A percentile compares a stretch with the other conserved stretches of the same genome.
phyloP scores from a whole-genome alignment of 2,113 vertebrate genomes.

The Dendrocopos noguchii region DNA sequence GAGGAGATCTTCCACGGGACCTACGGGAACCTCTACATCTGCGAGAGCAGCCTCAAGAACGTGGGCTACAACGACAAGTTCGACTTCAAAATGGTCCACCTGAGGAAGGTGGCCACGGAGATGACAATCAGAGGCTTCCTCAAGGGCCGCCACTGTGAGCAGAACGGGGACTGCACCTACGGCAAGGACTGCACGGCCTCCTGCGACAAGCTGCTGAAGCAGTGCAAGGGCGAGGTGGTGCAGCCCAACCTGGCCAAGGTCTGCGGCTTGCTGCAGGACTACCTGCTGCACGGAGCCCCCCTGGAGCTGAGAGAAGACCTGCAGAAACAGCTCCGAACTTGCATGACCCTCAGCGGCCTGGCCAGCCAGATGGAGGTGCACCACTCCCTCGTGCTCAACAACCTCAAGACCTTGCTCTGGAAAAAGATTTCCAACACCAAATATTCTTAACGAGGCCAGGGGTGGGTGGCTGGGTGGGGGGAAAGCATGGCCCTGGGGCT shows the following conservation, averaged over 20 bases:
- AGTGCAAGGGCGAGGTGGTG: conserved; percentile 90
- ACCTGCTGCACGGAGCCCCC: conserved; percentile 87
- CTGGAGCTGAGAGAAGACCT: conserved; percentile 85
- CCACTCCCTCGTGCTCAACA: conserved; percentile 94
- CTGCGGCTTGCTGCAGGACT: conserved; percentile 89
- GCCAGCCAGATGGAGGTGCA: conserved; percentile 97
- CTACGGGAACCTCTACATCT: conserved; percentile 94
- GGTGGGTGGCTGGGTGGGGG: background rate
- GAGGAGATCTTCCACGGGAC: conserved; percentile 96
- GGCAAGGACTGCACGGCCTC: conserved; percentile 89
- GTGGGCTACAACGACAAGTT: conserved; percentile 91
- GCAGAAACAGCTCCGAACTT: conserved; percentile 91
- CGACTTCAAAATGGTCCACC: conserved; percentile 94
- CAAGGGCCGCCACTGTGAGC: conserved; percentile 89
- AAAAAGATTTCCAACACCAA: conserved; percentile 94
- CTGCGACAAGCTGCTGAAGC: conserved; percentile 90
- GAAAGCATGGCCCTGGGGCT: background rate
- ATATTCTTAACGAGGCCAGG: conserved; percentile 79
- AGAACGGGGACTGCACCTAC: conserved; percentile 90
- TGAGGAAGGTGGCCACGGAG: conserved; percentile 88
- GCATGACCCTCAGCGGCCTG: conserved; percentile 91
- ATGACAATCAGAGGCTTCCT: conserved; percentile 85
- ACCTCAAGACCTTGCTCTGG: conserved; percentile 96
- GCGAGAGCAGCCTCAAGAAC: conserved; percentile 84
- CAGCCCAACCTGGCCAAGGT: conserved; percentile 97